Base-by-base conservation (phyloP, 2,797 vertebrate species). In the Protosalanx chinensis region DNA sequence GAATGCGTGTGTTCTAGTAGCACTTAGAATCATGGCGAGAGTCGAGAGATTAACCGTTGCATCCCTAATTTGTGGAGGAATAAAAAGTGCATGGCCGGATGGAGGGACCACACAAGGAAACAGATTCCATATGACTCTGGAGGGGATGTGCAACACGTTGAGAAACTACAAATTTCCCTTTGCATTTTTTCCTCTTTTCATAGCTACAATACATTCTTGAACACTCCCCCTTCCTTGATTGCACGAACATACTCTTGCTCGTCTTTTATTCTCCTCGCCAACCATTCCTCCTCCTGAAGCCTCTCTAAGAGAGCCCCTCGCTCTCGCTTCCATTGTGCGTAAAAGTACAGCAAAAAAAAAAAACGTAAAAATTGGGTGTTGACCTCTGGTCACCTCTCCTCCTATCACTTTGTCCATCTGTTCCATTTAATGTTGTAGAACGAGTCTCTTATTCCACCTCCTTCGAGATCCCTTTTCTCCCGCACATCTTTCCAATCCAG, bases 41-140 rank as follows among this genome's bases (percentile, higher is more conserved):
- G 23, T 27, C 23, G 23, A 27, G 23, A 27, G 23, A 27, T 27
- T 27, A 27, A 27, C 23, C 23, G 23, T 27, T 27, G 23, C 23
- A 27, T 27, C 23, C 23, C 23, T 27, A 27, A 27, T 41, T 77
- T 68, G 83, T 65, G 76, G 83, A 84, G 86, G 88, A 90, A 90
- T 91, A 86, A 89, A 88, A 88, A 91, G 88, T 83, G 41, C 67
- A 72, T 86, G 89, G 83, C 90, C 84, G 86, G 76, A 78, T 72
- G 46, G 65, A 86, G 85, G 86, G 81, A 86, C 86, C 83, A 77
- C 86, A 74, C 86, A 85, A 75, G 86, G 70, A 69, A 63, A 63
- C 37, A 23, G 79, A 88, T 87, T 85, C 88, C 75, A 81, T 81
- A 90, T 84, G 78, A 82, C 88, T 86, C 85, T 53, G 1, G 53